Evolutionary conservation across 2,888 invertebrate genomes (phyloP), one percentile per base, ranked within the genome.

Genomic region (Leistus spinibarbis): DNA sequence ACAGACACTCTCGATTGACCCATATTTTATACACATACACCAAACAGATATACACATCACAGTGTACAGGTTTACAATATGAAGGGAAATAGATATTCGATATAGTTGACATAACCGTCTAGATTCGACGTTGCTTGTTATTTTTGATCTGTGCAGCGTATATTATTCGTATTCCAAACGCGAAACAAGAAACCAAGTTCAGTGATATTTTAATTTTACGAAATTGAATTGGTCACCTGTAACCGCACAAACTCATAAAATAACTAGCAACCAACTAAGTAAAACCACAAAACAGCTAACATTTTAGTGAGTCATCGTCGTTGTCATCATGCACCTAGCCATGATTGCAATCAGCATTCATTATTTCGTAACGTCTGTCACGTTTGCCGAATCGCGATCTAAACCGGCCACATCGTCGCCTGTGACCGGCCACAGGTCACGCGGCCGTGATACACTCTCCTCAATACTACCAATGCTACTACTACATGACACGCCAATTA

Each of bases 1-100:
- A 70, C 17, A 62, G 40, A 19, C 67, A 54, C 22, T 67, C 17
- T 27, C 22, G 17, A 9, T 62, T 53, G 69, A 70, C 69, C 69
- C 54, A 70, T 60, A 16, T 60, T 60, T 60, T 5, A 10, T 20
- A 60, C 60, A 60, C 40, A 5, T 40, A 40, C 40, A n/a, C n/a
- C n/a, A n/a, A n/a, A n/a, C n/a, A n/a, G n/a, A n/a, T n/a, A n/a
- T n/a, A n/a, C n/a, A n/a, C n/a, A n/a, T n/a, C n/a, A n/a, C n/a
- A n/a, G n/a, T n/a, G n/a, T 24, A 24, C 7, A 24, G 24, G 24
- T 24, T 24, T 24, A 24, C 24, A 7, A 24, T 24, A 24, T n/a
- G n/a, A n/a, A n/a, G n/a, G n/a, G n/a, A n/a, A n/a, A n/a, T n/a
- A n/a, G n/a, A n/a, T n/a, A n/a, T n/a, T n/a, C n/a, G n/a, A n/a